A percentile compares a stretch with the other conserved stretches of the same genome.
These are phyloP conservation scores for Timandra comae DNA, from an alignment of 2,888 invertebrate genomes.

Conservation along the genomic window DNA sequence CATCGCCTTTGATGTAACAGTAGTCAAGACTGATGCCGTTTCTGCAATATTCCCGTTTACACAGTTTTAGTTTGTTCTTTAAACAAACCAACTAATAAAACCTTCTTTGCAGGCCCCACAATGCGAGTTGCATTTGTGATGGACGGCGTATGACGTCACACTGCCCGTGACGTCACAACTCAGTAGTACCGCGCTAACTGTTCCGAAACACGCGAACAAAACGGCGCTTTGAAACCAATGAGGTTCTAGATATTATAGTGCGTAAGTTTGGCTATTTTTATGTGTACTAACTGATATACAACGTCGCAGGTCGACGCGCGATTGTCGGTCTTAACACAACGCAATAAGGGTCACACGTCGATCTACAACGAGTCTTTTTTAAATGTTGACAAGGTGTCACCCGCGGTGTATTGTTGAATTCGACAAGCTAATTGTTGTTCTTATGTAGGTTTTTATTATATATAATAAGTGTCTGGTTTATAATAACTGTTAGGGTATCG, in stretches of 20 bases:
- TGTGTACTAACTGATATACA: constrained; percentile 20
- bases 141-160: constrained; percentile 67
- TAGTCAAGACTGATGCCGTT: no score
- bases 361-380: constrained; percentile 12
- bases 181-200: constrained; percentile 11
- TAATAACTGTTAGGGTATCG: constrained; percentile 1
- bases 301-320: constrained; percentile 8
- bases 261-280: constrained; percentile 35
- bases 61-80: no score
- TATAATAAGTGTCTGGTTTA: constrained; percentile 13
- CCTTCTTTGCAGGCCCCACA: constrained; percentile 57
- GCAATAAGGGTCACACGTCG: constrained; percentile 7
- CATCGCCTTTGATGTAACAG: no score
- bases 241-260: constrained; percentile 24
- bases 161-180: constrained; percentile 32
- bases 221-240: constrained; percentile 25
- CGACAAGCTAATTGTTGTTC: constrained; percentile 48
- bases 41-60: no score
- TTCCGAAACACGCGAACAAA: constrained; percentile 2
- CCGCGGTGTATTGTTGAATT: constrained; percentile 11
- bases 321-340: constrained; percentile 10
- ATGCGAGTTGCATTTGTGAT: constrained; percentile 74
- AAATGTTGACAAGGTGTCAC: constrained; percentile 4
- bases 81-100: no score
- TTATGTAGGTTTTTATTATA: constrained; percentile 40